Evolutionary conservation across 2,797 vertebrate species (phyloP), one percentile per base, ranked within the genome.

Genomic region (Manis javanica): DNA sequence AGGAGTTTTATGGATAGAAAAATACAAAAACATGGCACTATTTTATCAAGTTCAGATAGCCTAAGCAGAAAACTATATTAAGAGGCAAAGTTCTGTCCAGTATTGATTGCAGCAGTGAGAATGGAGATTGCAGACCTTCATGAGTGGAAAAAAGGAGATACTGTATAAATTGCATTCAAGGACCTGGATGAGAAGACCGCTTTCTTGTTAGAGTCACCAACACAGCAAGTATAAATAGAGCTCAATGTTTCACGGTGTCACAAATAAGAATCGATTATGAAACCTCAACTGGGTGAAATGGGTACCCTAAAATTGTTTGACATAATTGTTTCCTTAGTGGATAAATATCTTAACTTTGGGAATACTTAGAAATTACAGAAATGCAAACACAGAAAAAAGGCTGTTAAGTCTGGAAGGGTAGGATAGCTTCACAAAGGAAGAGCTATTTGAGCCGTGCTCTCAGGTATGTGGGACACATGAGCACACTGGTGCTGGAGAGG

Each of bases 331-430:
- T 93, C 57, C 78, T 89, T 91, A 51, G 34, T 74, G 39, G 69
- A 57, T 88, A 95, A 87, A 71, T 63, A 49, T 39, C 71, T 83
- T 49, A 87, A 68, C 23, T 37, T 72, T 92, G 37, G 29, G 46
- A 88, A 74, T 51, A 75, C 42, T 95, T 26, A 93, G 34, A 93
- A 68, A 94, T 78, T 85, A 84, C 19, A 83, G 68, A 90, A 94
- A 90, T 46, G 29, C 15, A 78, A 87, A 75, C 31, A 77, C 16
- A 57, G 42, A 55, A 69, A 86, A 23, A 91, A 81, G 13, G 21
- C 39, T 91, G n/a, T 23, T 74, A 61, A 87, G 61, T 46, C 34
- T 82, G 57, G 85, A 64, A 94, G 18, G 37, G 15, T 49, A 81
- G 1, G 26, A 51, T 5, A 87, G 12, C 71, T 81, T 91, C 82